Evolutionary conservation across 2,888 invertebrate species (phyloP), one percentile per base, ranked within the genome.

Genomic region (Dichetophora obliterata): DNA sequence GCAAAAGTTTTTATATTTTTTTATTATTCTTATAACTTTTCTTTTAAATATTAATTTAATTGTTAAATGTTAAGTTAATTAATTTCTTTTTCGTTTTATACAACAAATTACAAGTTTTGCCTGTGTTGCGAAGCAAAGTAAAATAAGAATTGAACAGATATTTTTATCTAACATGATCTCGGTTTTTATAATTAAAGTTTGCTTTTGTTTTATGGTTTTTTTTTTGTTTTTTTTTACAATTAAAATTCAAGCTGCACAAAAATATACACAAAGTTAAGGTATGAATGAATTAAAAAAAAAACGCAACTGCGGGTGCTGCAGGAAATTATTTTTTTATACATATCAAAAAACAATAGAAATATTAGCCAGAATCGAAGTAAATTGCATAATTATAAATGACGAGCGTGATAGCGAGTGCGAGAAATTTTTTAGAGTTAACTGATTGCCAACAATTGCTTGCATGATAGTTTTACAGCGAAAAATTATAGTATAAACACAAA

Each of bases 91-190:
- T 54, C 24, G 31, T 50, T 65, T 65, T 74, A 59, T 59, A 74
- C 74, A 74, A 74, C 65, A 66, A 74, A 74, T 66, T 66, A 74
- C 66, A 54, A 22, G 34, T 48, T 72, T 48, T 68, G 52, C 43
- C 22, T 66, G 37, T 34, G 52, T n/a, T 54, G 74, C 52, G 66
- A 43, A 71, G 71, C 70, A 70, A 65, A 48, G 22, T 68, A 14
- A 22, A 70, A 59, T 24, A 57, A 59, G 31, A 59, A 43, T 59
- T 71, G 37, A 34, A 71, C 57, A 54, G n/a, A 14, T 74, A 22
- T 74, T 65, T 34, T 65, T 34, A 54, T 74, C 52, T 11, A 68
- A 57, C 22, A 71, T 9, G 19, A 31, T 27, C 31, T 43, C 5
- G 11, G 9, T 43, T 34, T 37, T 24, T 16, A 57, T 14, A 71